phyloP scores from a whole-genome alignment of 2,113 vertebrate genomes.

The Nibea albiflora region DNA sequence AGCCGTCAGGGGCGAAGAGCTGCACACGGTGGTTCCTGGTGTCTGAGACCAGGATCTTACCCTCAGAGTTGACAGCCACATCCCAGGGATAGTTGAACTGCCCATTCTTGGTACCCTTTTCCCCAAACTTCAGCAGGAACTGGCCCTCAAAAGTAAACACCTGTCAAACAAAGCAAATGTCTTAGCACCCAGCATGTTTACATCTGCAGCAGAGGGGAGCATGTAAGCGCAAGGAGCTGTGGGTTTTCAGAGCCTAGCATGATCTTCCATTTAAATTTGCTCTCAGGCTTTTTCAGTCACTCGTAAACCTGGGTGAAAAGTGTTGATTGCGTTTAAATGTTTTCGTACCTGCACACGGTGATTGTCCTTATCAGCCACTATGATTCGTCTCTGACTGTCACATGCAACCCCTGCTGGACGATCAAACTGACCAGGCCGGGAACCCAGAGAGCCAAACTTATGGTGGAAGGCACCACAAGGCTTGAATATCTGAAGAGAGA shows the following conservation, averaged over 20 bases:
- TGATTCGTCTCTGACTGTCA: slow-evolving; percentile 91
- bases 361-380: slow-evolving; percentile 99
- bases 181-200: slow-evolving; percentile 51
- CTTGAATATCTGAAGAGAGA: slow-evolving; percentile 89
- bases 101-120: slow-evolving; percentile 98
- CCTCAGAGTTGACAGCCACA: slow-evolving; percentile 95
- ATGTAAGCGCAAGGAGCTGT: slow-evolving; percentile 6
- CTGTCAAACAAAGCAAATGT: slow-evolving; percentile 71
- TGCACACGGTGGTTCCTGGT: slow-evolving; percentile 97
- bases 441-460: slow-evolving; percentile 97
- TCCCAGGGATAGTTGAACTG: slow-evolving; percentile 99
- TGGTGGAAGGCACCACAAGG: slow-evolving; percentile 95
- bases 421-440: slow-evolving; percentile 95
- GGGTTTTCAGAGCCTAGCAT: slow-evolving; percentile 17
- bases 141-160: slow-evolving; percentile 98
- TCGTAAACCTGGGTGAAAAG: background rate
- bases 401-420: slow-evolving; percentile 95
- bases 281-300: background rate
- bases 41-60: slow-evolving; percentile 97
- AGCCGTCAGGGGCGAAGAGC: slow-evolving; percentile 92
- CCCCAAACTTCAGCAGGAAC: slow-evolving; percentile 97
- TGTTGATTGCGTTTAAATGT: background rate
- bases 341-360: slow-evolving; percentile 93
- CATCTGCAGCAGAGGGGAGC: slow-evolving; percentile 16
- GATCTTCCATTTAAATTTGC: too few relatives aligned